Evolutionary conservation across 2,113 vertebrate genomes (phyloP), one percentile per base, ranked within the genome.

Genomic region (Crotophaga sulcirostris): DNA sequence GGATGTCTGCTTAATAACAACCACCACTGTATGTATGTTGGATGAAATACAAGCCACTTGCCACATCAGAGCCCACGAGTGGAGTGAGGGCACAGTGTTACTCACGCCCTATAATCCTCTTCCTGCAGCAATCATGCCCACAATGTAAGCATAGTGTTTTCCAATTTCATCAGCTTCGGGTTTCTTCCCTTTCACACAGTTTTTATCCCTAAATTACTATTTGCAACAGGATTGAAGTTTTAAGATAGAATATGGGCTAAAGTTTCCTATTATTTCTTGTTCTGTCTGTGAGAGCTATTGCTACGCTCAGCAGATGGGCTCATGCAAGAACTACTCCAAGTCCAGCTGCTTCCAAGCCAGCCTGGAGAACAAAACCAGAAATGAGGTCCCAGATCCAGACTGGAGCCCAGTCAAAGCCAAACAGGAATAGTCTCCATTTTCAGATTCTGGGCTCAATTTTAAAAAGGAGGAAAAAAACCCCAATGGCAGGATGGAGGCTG

Each of bases 11-110:
- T 54, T 79, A 82, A 25, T 34, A 91, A 28, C 78, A n/a, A 73
- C 26, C 62, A 75, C 40, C 38, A 42, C 45, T 5, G 73, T 73
- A 28, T 66, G 45, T 82, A 44, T 14, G 34, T 89, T 85, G 91
- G 75, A 76, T 70, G 59, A 56, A 63, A 36, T 56, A 83, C 89
- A 93, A 89, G 47, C 89, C 93, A 49, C 66, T 60, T 3, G 7
- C 91, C 94, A 93, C 94, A 95, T 84, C 84, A 97, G 87, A 81
- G 74, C 47, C 72, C 36, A 20, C 6, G 69, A 38, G 33, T 56
- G 44, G 20, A 79, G 49, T 0, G 2, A 93, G 49, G 69, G 84
- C 64, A 84, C 38, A 75, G 68, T 4, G 2, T 78, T 84, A 66
- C 40, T 91, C 77, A 49, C 49, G 49, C 38, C 51, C 14, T 84